Conservation (phyloP, 2,113 vertebrate genomes). For the Lepus europaeus region DNA sequence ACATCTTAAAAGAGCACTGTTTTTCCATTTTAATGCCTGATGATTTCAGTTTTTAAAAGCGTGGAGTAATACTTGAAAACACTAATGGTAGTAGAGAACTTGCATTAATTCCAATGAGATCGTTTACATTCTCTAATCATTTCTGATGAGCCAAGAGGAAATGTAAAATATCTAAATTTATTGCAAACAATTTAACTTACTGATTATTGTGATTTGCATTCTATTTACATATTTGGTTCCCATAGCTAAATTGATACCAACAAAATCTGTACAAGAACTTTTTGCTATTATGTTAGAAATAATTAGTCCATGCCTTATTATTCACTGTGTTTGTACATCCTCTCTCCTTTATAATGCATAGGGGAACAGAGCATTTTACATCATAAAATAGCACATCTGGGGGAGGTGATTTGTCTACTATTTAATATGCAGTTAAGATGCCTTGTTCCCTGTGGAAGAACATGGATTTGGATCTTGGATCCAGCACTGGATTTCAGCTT, state of each 20-base stretch:
- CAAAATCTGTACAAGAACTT: conserved; percentile 39
- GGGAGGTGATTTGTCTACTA: no score
- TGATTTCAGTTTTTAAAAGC: conserved; percentile 66
- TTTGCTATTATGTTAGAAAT: conserved; percentile 64
- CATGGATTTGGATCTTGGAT: no score
- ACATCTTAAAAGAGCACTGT: conserved; percentile 58
- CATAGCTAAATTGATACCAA: conserved; percentile 70
- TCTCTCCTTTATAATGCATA: background rate
- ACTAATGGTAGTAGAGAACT: conserved; percentile 66
- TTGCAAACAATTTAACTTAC: conserved; percentile 66
- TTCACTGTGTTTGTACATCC: background rate
- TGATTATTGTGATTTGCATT: conserved; percentile 75
- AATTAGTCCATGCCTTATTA: conserved; percentile 30
- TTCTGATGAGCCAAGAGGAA: conserved; percentile 78
- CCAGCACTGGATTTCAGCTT: no score
- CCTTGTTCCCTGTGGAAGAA: no score
- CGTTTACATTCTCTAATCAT: conserved; percentile 72
- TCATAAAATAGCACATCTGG: background rate
- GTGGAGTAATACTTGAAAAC: conserved; percentile 59
- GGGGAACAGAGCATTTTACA: background rate
- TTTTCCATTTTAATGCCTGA: conserved; percentile 14
- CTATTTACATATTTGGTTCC: conserved; percentile 61
- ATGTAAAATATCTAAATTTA: conserved; percentile 73
- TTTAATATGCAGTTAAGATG: no score
- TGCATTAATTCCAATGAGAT: conserved; percentile 67